phyloP scores from a whole-genome alignment of 2,797 vertebrate species.

The Esox lucius region DNA sequence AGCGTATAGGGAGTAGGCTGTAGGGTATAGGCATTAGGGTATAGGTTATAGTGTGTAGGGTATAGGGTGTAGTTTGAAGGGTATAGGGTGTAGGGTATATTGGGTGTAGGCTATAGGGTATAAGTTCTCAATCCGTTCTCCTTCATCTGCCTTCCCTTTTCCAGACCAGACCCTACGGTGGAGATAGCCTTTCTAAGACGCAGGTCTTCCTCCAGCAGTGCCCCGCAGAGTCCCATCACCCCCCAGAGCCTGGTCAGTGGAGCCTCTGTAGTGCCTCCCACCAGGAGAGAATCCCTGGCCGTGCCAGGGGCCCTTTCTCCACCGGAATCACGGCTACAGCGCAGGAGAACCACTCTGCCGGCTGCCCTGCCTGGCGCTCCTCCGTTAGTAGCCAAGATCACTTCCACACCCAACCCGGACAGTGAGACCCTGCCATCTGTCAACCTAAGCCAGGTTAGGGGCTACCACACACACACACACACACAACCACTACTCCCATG shows the following conservation, averaged over 20 bases:
- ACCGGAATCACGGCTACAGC: neutral
- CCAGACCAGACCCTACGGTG: slow-evolving; percentile 83
- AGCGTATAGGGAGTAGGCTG: too few relatives aligned
- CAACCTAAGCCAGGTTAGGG: slow-evolving; percentile 63
- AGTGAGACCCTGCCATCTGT: slow-evolving; percentile 64
- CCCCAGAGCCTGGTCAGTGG: slow-evolving; percentile 49
- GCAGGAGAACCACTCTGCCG: neutral
- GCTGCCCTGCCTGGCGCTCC: neutral
- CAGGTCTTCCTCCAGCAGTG: slow-evolving; percentile 66
- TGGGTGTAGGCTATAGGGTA: too few relatives aligned
- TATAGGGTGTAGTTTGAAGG: too few relatives aligned
- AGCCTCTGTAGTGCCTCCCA: neutral
- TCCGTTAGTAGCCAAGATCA: slow-evolving; percentile 58
- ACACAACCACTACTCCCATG: neutral
- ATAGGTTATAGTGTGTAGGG: too few relatives aligned
- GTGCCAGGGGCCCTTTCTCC: neutral
- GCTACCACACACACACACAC: neutral
- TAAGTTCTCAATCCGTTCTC: too few relatives aligned
- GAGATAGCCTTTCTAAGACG: slow-evolving; percentile 90
- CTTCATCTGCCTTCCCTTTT: slow-evolving; percentile 9
- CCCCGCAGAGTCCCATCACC: slow-evolving; percentile 65
- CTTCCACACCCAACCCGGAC: slow-evolving; percentile 56
- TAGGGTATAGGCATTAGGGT: too few relatives aligned
- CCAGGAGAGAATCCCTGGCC: neutral
- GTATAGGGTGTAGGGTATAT: too few relatives aligned